phyloP scores from a whole-genome alignment of 1,140 invertebrate species.

The Drosophila nigromelanica region DNA sequence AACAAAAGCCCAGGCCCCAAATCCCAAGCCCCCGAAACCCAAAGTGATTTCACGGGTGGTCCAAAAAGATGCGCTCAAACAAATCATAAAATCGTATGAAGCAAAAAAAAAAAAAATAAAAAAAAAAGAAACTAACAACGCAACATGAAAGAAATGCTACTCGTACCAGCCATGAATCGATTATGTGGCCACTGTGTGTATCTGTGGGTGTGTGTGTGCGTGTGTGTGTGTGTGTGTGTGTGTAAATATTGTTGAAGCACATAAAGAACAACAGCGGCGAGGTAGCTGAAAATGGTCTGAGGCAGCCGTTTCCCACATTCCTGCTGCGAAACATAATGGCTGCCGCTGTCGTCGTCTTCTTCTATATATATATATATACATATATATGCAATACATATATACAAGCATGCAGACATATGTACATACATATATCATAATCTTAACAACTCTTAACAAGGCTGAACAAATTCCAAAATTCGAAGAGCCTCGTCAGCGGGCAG shows the following conservation, averaged over 20 bases:
- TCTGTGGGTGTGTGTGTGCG: conserved; percentile 57
- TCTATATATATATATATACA: conserved; percentile 44
- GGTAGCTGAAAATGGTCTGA: conserved; percentile 67
- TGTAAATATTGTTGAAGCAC: conserved; percentile 47
- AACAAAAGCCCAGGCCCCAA: conserved; percentile 69
- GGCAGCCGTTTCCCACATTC: conserved; percentile 77
- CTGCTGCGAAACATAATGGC: conserved; percentile 82
- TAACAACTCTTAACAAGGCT: conserved; percentile 83
- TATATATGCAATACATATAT: conserved; percentile 10
- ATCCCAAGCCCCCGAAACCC: conserved; percentile 59
- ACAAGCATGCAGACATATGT: conserved; percentile 27
- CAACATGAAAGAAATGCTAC: conserved; percentile 81
- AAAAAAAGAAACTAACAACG: conserved; percentile 73
- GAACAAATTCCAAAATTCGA: conserved; percentile 83
- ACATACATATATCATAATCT: conserved; percentile 83
- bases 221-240: conserved; percentile 36
- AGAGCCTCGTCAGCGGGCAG: conserved; percentile 48
- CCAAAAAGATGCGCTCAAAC: conserved; percentile 64
- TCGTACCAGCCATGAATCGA: conserved; percentile 80
- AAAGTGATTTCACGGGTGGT: conserved; percentile 48
- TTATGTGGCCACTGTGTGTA: conserved; percentile 71
- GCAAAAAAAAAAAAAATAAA: conserved; percentile 39
- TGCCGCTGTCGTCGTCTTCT: conserved; percentile 71
- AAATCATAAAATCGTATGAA: conserved; percentile 78
- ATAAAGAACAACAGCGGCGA: conserved; percentile 35